phyloP scores from a whole-genome alignment of 2,113 vertebrate species.

The Rhea americana region DNA sequence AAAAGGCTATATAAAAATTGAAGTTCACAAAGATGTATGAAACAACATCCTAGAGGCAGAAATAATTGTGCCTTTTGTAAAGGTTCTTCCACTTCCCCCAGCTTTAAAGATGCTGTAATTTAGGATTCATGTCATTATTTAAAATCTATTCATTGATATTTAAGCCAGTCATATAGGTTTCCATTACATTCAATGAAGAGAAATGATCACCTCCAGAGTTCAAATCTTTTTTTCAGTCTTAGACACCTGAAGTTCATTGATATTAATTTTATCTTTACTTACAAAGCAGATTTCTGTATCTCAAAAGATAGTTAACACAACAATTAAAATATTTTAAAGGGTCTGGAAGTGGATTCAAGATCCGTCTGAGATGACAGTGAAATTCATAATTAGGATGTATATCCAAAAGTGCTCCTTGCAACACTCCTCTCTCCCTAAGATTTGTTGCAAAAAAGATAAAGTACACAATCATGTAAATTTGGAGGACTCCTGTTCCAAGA shows the following conservation, averaged over 20 bases:
- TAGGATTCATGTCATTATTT: neutral
- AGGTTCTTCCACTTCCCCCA: neutral
- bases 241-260: neutral
- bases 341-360: neutral
- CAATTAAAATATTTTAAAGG: neutral
- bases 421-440: neutral
- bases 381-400: neutral
- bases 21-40: neutral
- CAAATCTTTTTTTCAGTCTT: neutral
- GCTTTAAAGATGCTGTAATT: neutral
- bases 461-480: neutral
- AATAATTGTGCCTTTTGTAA: neutral
- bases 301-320: neutral
- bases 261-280: neutral
- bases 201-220: neutral
- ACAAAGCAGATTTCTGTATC: neutral
- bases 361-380: neutral
- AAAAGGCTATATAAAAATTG: neutral
- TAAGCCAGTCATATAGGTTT: neutral
- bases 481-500: neutral
- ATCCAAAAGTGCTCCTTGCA: neutral
- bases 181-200: neutral
- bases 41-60: neutral
- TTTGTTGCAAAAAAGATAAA: constrained; percentile 26
- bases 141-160: neutral